A percentile compares a stretch with the other conserved stretches of the same genome.
Evolutionary conservation across 2,113 vertebrate genomes (phyloP).

Genomic region (Uropsilus gracilis): DNA sequence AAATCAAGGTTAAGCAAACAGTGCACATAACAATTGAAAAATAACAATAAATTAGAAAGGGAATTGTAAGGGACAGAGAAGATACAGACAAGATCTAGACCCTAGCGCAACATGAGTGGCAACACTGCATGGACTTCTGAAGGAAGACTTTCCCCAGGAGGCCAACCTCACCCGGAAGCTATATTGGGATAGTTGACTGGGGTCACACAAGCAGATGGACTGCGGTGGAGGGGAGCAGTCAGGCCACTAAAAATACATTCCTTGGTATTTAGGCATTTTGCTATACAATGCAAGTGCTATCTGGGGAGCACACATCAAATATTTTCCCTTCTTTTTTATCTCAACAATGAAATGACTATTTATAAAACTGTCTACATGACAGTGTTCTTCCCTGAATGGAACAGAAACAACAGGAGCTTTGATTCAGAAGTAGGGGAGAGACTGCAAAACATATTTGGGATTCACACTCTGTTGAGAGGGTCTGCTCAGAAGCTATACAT

Average conservation of each 20-base stretch:
- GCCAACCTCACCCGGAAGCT: neutral
- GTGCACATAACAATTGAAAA: neutral
- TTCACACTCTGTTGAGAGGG: neutral
- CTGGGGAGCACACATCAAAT: neutral
- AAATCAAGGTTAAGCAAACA: neutral
- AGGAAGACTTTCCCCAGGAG: too few relatives aligned
- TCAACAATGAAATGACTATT: slow-evolving; percentile 54
- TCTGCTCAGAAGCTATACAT: neutral
- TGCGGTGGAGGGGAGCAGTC: neutral
- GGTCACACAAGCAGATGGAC: neutral
- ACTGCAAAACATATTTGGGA: neutral
- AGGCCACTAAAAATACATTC: neutral
- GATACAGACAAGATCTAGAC: neutral
- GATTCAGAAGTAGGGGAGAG: neutral
- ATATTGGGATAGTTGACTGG: too few relatives aligned
- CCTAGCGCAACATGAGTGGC: neutral
- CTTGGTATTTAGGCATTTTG: neutral
- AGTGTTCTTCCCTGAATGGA: neutral
- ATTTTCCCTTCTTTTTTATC: neutral
- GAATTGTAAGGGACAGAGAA: neutral
- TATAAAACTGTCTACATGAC: neutral
- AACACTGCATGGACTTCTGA: neutral
- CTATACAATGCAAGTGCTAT: neutral
- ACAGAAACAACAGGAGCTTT: neutral
- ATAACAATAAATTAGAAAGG: neutral